phyloP scores from a whole-genome alignment of 1,140 invertebrate genomes.

The Nasonia vitripennis region DNA sequence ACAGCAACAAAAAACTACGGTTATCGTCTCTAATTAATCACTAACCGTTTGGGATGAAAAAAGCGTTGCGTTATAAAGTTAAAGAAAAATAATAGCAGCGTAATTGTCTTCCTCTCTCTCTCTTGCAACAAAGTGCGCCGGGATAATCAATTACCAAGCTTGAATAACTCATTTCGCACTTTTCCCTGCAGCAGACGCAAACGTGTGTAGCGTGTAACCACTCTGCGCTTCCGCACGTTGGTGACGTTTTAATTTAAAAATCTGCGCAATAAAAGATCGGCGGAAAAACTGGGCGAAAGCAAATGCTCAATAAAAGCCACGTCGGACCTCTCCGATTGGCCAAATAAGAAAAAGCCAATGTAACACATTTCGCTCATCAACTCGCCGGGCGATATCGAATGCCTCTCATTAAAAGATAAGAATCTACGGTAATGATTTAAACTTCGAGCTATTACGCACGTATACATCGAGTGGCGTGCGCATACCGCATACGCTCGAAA shows the following conservation, averaged over 20 bases:
- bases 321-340: neutral
- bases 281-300: neutral
- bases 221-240: no score
- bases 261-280: neutral
- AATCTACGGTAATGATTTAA: neutral
- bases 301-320: slow-evolving; percentile 1
- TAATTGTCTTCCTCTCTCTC: neutral
- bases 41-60: no score
- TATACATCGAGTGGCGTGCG: neutral
- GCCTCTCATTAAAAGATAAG: slow-evolving; percentile 17
- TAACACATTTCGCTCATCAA: neutral
- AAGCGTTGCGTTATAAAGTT: neutral
- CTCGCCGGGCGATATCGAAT: neutral
- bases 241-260: neutral
- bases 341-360: neutral
- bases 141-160: neutral
- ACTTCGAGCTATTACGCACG: no score
- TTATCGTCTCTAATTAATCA: no score
- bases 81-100: neutral
- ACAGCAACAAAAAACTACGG: neutral
- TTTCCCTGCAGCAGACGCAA: neutral
- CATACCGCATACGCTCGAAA: neutral
- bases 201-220: neutral
- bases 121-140: neutral
- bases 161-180: neutral